phyloP scores from a whole-genome alignment of 1,140 invertebrate species.

The Laupala kohalensis region DNA sequence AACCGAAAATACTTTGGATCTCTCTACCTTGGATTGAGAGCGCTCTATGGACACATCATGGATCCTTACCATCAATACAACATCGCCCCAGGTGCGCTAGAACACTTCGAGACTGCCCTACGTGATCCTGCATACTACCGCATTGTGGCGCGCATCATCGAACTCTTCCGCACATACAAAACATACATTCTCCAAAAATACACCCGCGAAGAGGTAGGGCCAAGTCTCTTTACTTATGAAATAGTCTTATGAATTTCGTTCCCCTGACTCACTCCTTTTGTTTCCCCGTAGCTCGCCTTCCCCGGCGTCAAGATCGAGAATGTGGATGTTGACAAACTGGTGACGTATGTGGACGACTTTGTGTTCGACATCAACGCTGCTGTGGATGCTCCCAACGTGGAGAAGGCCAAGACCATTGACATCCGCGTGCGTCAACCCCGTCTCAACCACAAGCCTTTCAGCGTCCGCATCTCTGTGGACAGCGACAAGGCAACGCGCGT shows the following conservation, averaged over 20 bases:
- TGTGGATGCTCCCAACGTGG: constrained; percentile 19
- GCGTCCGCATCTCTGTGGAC: constrained; percentile 40
- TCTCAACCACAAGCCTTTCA: constrained; percentile 49
- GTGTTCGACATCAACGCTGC: constrained; percentile 21
- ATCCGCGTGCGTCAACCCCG: constrained; percentile 41
- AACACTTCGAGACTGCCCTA: constrained; percentile 25
- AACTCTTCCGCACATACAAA: constrained; percentile 27
- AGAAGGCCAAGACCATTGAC: constrained; percentile 30
- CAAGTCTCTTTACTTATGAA: constrained; percentile 44
- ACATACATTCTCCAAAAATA: constrained; percentile 21
- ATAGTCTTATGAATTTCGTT: constrained; percentile 27
- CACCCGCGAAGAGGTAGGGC: constrained; percentile 29
- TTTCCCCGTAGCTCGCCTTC: constrained; percentile 35
- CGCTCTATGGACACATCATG: constrained; percentile 37
- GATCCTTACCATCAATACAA: constrained; percentile 33
- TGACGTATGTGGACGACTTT: constrained; percentile 23
- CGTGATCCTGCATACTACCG: constrained; percentile 28
- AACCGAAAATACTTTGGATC: constrained; percentile 49
- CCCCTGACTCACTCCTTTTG: neutral
- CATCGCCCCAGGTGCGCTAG: constrained; percentile 22
- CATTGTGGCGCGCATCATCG: constrained; percentile 19
- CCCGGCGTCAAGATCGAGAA: constrained; percentile 46
- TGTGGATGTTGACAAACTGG: constrained; percentile 34
- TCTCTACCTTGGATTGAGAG: constrained; percentile 38
- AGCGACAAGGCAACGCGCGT: constrained; percentile 38